These are phyloP conservation scores for Euura saliciscinereae DNA, from an alignment of 1,140 invertebrate genomes.

Conservation along the genomic window DNA sequence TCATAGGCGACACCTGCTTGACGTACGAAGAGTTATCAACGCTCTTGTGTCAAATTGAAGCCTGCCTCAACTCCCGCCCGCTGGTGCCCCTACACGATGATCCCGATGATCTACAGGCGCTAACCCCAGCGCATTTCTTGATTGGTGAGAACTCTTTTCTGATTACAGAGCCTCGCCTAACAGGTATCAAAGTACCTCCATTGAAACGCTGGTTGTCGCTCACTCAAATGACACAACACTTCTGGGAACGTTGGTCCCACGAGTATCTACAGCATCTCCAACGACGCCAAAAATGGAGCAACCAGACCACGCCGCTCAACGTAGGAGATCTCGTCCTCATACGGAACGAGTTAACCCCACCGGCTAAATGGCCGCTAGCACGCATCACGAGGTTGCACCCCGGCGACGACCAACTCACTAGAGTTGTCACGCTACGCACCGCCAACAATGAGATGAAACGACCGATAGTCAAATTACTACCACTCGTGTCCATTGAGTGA, in stretches of 20 bases:
- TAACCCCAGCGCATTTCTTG: constrained; percentile 23
- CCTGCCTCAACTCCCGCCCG: constrained; percentile 31
- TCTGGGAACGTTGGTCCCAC: constrained; percentile 34
- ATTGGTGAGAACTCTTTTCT: constrained; percentile 18
- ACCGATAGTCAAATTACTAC: too few species aligned
- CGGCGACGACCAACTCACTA: constrained; percentile 9
- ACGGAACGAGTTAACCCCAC: constrained; percentile 14
- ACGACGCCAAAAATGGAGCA: constrained; percentile 5
- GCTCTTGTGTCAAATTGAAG: constrained; percentile 16
- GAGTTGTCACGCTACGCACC: neutral
- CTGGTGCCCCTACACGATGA: constrained; percentile 22
- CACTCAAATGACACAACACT: constrained; percentile 25
- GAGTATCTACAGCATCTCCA: constrained; percentile 34
- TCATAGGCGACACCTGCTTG: constrained; percentile 22
- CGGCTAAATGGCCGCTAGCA: constrained; percentile 16
- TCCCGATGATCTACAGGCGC: constrained; percentile 17
- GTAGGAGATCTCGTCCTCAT: constrained; percentile 17
- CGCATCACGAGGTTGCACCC: constrained; percentile 20
- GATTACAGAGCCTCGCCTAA: constrained; percentile 17
- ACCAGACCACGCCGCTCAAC: constrained; percentile 8
- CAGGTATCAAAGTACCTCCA: constrained; percentile 14
- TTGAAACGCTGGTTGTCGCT: constrained; percentile 31
- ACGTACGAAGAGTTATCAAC: constrained; percentile 18
- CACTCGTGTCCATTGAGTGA: too few species aligned
- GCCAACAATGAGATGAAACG: neutral